Conservation (phyloP, 1,140 invertebrate genomes). For the Zophobas atratus region DNA sequence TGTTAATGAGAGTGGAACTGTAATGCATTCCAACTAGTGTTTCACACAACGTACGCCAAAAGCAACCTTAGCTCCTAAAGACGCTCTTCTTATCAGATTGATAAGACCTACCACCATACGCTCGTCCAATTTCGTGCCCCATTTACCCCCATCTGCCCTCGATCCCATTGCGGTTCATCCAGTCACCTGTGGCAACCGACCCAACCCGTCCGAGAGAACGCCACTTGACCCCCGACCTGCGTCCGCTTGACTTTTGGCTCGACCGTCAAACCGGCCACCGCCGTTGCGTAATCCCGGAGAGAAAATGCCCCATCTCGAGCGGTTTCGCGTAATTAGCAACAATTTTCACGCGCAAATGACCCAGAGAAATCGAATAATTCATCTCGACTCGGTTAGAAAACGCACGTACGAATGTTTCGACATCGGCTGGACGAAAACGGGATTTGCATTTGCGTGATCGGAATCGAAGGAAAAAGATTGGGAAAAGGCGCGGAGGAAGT, state of each 20-base stretch:
- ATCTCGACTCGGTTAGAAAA: constrained; percentile 50
- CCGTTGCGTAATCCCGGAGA: constrained; percentile 6
- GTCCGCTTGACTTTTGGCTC: constrained; percentile 25
- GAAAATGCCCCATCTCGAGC: background rate
- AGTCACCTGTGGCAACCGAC: constrained; percentile 42
- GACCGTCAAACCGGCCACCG: constrained; percentile 12
- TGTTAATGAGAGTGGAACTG: too few relatives aligned
- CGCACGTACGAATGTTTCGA: constrained; percentile 38
- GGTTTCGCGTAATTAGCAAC: background rate
- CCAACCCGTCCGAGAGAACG: constrained; percentile 23
- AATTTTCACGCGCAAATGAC: constrained; percentile 53
- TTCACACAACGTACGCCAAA: too few relatives aligned
- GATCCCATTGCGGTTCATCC: constrained; percentile 29
- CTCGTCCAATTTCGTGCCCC: too few relatives aligned
- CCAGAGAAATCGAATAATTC: constrained; percentile 53
- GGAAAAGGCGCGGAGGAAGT: background rate
- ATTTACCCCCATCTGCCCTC: background rate
- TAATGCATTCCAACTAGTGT: too few relatives aligned
- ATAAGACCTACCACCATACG: too few relatives aligned
- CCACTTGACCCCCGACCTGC: constrained; percentile 34
- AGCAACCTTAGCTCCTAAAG: too few relatives aligned
- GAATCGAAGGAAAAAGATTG: constrained; percentile 6
- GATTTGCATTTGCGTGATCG: constrained; percentile 39
- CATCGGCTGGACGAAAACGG: constrained; percentile 9
- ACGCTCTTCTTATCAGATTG: too few relatives aligned